phyloP scores from a whole-genome alignment of 2,113 vertebrate genomes.

The Dunckerocampus dactyliophorus region DNA sequence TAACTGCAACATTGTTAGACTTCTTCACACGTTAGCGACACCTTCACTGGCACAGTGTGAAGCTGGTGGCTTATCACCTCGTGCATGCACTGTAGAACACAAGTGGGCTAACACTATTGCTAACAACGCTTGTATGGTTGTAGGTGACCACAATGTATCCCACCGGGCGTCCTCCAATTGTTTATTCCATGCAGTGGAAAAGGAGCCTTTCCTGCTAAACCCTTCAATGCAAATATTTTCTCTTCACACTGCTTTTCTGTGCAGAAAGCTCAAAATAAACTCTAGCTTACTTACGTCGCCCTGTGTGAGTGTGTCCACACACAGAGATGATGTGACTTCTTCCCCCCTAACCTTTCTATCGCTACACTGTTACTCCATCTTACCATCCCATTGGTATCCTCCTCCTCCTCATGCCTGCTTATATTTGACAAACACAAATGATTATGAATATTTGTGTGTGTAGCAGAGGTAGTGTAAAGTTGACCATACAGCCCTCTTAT shows the following conservation, averaged over 20 bases:
- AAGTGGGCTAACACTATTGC: background rate
- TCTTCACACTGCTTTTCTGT: background rate
- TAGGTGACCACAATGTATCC: background rate
- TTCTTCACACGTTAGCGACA: background rate
- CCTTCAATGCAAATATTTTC: background rate
- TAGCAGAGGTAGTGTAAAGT: slow-evolving; percentile 45
- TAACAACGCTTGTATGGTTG: background rate
- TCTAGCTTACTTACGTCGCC: slow-evolving; percentile 21
- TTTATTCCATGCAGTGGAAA: background rate
- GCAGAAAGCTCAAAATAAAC: slow-evolving; percentile 13
- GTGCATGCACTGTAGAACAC: background rate
- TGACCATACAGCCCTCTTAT: slow-evolving; percentile 45
- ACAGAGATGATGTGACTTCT: slow-evolving; percentile 37
- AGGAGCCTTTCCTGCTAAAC: background rate
- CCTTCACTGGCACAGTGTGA: background rate
- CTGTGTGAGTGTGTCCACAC: slow-evolving; percentile 5
- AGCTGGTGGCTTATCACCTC: background rate
- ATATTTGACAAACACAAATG: slow-evolving; percentile 45
- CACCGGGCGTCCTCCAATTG: background rate
- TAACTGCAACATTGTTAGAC: background rate
- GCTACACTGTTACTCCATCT: slow-evolving; percentile 21
- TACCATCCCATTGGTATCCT: slow-evolving; percentile 10
- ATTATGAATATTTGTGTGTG: slow-evolving; percentile 22
- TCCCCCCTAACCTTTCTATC: slow-evolving; percentile 40
- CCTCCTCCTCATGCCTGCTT: slow-evolving; percentile 28